Evolutionary conservation across 2,113 vertebrate species (phyloP).

Genomic region (Rana temporaria): DNA sequence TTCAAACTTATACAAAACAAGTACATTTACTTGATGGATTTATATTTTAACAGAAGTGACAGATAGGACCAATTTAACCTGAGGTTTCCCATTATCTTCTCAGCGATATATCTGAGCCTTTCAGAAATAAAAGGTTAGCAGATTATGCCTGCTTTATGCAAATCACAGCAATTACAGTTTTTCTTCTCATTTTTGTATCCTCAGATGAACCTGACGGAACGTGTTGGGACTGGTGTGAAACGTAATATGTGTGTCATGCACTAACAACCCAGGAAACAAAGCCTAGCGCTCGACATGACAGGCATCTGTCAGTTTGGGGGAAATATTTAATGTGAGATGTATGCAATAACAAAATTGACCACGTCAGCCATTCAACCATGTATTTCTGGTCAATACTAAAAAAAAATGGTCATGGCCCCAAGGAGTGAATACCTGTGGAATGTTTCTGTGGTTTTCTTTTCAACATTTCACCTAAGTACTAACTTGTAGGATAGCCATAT

Average conservation of each 20-base stretch:
- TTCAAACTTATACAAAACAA: too few species aligned
- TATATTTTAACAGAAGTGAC: not conserved
- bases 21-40: too few species aligned
- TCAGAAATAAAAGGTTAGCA: too few species aligned
- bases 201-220: conserved; percentile 9
- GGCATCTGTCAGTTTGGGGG: conserved; percentile 27
- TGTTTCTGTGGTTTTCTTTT: not conserved
- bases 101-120: not conserved
- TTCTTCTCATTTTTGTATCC: not conserved
- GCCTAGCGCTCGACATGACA: not conserved
- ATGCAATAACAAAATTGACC: conserved; percentile 41
- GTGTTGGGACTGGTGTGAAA: conserved; percentile 8
- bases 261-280: not conserved
- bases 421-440: conserved; percentile 8
- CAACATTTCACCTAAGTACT: not conserved
- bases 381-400: conserved; percentile 33
- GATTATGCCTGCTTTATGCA: too few species aligned
- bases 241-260: not conserved
- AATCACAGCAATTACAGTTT: too few species aligned
- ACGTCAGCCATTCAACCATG: conserved; percentile 18
- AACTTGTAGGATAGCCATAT: not conserved
- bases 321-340: conserved; percentile 11
- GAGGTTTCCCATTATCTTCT: not conserved
- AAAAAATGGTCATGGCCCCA: conserved; percentile 6
- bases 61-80: not conserved